phyloP scores from a whole-genome alignment of 2,888 invertebrate genomes.

The Ctena decussata region DNA sequence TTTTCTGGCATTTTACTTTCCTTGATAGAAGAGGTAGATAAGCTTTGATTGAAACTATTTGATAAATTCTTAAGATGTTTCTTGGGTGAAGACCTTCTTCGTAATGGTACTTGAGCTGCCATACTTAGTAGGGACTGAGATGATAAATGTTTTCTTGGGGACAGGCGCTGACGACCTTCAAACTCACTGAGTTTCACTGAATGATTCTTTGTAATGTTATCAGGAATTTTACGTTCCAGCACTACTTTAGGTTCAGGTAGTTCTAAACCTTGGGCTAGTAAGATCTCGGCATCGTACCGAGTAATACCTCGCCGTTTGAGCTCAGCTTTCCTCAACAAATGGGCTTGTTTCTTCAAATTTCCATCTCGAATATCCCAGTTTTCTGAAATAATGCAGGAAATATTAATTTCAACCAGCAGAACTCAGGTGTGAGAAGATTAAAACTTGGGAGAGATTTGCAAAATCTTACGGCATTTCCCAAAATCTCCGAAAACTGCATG shows the following conservation, averaged over 20 bases:
- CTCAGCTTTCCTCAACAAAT: conserved; percentile 83
- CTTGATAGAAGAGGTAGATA: neutral
- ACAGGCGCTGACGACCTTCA: conserved; percentile 33
- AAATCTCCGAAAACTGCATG: too few species aligned
- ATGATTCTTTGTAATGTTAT: conserved; percentile 33
- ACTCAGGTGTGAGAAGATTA: too few species aligned
- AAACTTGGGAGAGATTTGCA: too few species aligned
- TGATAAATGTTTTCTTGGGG: conserved; percentile 59
- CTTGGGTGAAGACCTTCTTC: conserved; percentile 23
- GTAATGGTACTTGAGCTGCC: neutral
- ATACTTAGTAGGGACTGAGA: conserved; percentile 54
- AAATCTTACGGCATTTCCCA: too few species aligned
- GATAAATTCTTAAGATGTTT: conserved; percentile 33
- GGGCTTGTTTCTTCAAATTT: conserved; percentile 83
- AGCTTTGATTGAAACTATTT: conserved; percentile 15
- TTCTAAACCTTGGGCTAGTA: conserved; percentile 82
- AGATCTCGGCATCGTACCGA: conserved; percentile 85
- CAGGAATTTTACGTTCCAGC: conserved; percentile 60
- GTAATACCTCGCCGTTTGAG: conserved; percentile 85
- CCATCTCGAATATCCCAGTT: conserved; percentile 84
- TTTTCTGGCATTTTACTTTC: neutral
- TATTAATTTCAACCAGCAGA: too few species aligned
- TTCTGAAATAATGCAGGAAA: too few species aligned
- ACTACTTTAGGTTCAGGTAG: conserved; percentile 81
- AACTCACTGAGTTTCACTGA: conserved; percentile 57